Conservation (phyloP, 2,797 vertebrate genomes). For the Cottoperca gobio region DNA sequence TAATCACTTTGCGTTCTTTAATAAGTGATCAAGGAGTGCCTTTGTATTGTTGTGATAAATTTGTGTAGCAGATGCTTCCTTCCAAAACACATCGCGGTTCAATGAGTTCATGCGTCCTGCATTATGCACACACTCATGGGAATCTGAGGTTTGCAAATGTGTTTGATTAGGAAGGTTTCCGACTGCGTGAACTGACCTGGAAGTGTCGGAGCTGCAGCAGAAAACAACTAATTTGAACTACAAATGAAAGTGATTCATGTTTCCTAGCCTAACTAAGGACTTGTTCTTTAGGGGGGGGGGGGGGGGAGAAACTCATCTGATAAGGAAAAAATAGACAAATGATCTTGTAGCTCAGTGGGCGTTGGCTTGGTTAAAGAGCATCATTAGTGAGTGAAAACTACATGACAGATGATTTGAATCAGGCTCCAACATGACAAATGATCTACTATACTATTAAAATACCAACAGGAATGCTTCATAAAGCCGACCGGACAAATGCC, state of each 20-base stretch:
- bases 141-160: conserved; percentile 18
- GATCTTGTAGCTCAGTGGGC: not conserved
- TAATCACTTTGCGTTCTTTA: not conserved
- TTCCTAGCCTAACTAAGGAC: not conserved
- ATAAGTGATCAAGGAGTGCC: not conserved
- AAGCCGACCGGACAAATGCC: not conserved
- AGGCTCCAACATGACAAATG: not conserved
- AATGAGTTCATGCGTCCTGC: conserved; percentile 32
- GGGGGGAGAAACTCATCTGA: not conserved
- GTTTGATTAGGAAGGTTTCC: conserved; percentile 16
- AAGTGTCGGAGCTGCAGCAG: conserved; percentile 21
- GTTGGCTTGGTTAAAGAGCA: conserved; percentile 8
- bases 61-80: conserved; percentile 24
- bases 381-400: not conserved
- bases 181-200: conserved; percentile 26
- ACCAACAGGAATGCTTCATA: not conserved
- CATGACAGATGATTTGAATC: not conserved
- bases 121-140: not conserved
- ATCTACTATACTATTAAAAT: not conserved
- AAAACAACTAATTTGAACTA: conserved; percentile 3
- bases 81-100: conserved; percentile 9
- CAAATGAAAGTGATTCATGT: conserved; percentile 9
- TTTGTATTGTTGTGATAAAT: not conserved
- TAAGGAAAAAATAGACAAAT: not conserved
- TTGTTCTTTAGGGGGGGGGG: not conserved